Evolutionary conservation across 2,797 vertebrate species (phyloP).

Genomic region (Lepilemur ruficaudatus): DNA sequence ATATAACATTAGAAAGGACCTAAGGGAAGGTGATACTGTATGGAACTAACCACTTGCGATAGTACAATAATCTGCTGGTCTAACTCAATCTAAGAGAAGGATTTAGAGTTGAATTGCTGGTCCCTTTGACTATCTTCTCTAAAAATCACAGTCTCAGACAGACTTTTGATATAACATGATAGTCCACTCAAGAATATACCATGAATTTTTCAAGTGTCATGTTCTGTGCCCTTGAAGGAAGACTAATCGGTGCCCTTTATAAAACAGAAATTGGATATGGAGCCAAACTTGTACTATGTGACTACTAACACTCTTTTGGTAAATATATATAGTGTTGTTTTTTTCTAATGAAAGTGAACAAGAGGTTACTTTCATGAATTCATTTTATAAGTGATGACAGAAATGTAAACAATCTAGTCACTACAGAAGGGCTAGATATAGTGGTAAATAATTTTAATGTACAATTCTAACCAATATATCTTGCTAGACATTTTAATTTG

Average conservation of each 20-base stretch:
- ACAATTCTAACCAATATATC: neutral
- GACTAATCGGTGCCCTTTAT: neutral
- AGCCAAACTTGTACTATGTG: neutral
- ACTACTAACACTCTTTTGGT: neutral
- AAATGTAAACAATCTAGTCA: neutral
- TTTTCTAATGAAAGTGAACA: neutral
- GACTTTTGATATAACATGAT: neutral
- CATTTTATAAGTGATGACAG: neutral
- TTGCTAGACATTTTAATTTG: slow-evolving; percentile 49
- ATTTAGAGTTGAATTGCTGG: neutral
- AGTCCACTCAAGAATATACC: neutral
- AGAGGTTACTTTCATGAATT: neutral
- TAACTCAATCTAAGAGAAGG: neutral
- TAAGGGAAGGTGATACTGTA: neutral
- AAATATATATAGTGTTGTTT: neutral
- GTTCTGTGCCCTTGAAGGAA: neutral
- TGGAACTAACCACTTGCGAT: neutral
- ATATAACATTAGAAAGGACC: neutral
- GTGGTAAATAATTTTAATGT: neutral
- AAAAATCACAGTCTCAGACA: neutral
- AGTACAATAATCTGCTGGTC: neutral
- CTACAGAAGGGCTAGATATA: neutral
- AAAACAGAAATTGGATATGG: neutral
- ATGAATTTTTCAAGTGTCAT: neutral
- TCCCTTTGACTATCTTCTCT: neutral